Evolutionary conservation across 2,797 vertebrate genomes (phyloP), one percentile per base, ranked within the genome.

Genomic region (Sebastes alutus): DNA sequence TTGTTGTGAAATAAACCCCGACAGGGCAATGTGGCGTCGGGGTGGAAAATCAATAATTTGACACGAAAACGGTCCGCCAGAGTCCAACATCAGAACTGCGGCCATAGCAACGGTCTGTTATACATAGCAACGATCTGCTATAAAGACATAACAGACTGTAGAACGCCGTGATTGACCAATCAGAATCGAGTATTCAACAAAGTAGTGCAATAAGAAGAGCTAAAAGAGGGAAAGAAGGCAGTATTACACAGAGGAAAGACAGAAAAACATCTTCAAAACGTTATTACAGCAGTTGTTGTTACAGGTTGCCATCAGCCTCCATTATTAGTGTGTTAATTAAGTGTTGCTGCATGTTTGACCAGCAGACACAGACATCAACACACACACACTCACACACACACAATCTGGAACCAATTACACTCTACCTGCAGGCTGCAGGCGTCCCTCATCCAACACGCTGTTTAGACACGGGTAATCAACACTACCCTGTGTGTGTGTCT

Each of bases 371-470:
- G 23, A 68, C 38, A 30, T 13, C 3, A 22, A 56, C 25, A 74
- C 61, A 80, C 70, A 14, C 71, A 76, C 38, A 56, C 25, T 72
- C 61, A 80, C 70, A 14, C 71, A 76, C 38, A 76, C 38, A 55
- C 74, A 77, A 86, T 92, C 87, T 94, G 94, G 91, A 92, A 94
- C 25, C 82, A 87, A 89, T 95, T 93, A 90, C 62, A 58, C 55
- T 70, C 58, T 86, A 90, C 87, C 91, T 92, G 83, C 81, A 88
- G 88, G 89, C 88, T 78, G 77, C 83, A 89, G 77, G 83, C 87
- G 42, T 85, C 75, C 84, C 84, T 85, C 74, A 79, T 67, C 49
- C 46, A 78, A 84, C 89, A 84, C 10, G 42, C 73, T 84, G 86
- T 91, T 92, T 89, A 80, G 89, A 92, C 85, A 87, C 13, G 77